A percentile compares a stretch with the other conserved stretches of the same genome.
Conservation (phyloP, 2,888 invertebrate species). For the Machimus atricapillus region DNA sequence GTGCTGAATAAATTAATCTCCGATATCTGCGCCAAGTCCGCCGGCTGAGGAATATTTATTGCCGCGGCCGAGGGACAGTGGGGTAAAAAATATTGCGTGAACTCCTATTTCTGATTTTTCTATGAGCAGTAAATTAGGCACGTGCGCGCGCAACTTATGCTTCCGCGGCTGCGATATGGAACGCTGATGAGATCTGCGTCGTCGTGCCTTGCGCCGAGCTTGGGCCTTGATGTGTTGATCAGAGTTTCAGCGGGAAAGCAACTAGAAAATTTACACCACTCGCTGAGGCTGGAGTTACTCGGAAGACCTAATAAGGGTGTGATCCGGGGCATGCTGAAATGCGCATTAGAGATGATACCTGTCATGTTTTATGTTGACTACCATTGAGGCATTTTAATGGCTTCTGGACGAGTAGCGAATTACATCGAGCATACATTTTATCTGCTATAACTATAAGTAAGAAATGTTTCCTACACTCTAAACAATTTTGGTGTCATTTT, state of each 20-base stretch:
- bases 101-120: conserved; percentile 36
- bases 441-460: no score
- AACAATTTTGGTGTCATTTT: no score
- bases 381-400: background rate
- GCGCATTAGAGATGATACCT: conserved; percentile 5
- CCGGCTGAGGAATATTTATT: conserved; percentile 27
- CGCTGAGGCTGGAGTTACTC: background rate
- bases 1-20: conserved; percentile 34
- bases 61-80: background rate
- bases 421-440: background rate
- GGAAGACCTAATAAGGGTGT: conserved; percentile 10
- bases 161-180: background rate
- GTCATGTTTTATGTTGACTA: conserved; percentile 4
- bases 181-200: background rate
- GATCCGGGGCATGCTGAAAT: background rate
- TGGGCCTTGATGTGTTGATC: background rate
- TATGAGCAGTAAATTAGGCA: conserved; percentile 36
- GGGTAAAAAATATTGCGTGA: conserved; percentile 36
- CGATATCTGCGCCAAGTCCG: conserved; percentile 12
- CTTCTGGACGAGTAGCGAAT: background rate
- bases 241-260: background rate
- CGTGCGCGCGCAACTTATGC: conserved; percentile 9
- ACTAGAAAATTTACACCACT: background rate
- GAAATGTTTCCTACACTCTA: no score
- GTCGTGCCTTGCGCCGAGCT: background rate